Percentiles rank a stretch among this genome's conserved stretches.
These are phyloP conservation scores for Drosophila ambigua DNA, from an alignment of 1,140 invertebrate species.

Conservation along the genomic window DNA sequence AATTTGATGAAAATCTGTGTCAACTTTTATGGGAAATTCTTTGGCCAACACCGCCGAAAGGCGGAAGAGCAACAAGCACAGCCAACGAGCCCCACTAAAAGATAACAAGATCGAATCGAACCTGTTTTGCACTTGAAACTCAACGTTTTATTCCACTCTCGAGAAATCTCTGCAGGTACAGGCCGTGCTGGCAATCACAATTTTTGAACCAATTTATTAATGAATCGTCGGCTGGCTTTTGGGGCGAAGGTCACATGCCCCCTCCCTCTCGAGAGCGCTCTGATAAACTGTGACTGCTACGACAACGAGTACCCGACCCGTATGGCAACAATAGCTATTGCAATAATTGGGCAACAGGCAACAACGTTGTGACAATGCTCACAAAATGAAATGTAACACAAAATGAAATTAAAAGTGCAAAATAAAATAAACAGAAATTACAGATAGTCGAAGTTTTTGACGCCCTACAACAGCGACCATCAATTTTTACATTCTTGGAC, in stretches of 20 bases:
- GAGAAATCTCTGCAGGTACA: conserved; percentile 14
- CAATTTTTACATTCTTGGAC: no score
- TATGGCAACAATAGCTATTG: conserved; percentile 30
- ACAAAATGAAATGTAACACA: conserved; percentile 72
- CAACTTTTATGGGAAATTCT: conserved; percentile 56
- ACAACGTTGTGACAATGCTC: conserved; percentile 39
- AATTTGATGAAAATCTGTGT: conserved; percentile 79
- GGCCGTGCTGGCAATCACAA: conserved; percentile 6
- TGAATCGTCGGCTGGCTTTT: conserved; percentile 44
- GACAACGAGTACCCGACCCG: conserved; percentile 22
- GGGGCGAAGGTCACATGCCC: conserved; percentile 45
- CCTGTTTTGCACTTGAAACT: background rate
- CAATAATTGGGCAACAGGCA: no score
- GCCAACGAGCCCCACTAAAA: conserved; percentile 29
- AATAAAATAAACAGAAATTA: conserved; percentile 10
- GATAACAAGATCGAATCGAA: conserved; percentile 37
- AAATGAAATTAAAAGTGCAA: conserved; percentile 66
- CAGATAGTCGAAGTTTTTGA: no score
- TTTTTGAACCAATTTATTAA: conserved; percentile 63
- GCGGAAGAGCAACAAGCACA: conserved; percentile 30
- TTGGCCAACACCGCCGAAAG: conserved; percentile 3
- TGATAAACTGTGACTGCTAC: conserved; percentile 7
- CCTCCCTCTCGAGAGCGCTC: no score
- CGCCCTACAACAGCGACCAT: background rate
- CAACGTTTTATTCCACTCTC: conserved; percentile 10